Percentiles rank a stretch among this genome's conserved stretches.
Conservation (phyloP, 2,888 invertebrate genomes). For the Allolobophora icterica region DNA sequence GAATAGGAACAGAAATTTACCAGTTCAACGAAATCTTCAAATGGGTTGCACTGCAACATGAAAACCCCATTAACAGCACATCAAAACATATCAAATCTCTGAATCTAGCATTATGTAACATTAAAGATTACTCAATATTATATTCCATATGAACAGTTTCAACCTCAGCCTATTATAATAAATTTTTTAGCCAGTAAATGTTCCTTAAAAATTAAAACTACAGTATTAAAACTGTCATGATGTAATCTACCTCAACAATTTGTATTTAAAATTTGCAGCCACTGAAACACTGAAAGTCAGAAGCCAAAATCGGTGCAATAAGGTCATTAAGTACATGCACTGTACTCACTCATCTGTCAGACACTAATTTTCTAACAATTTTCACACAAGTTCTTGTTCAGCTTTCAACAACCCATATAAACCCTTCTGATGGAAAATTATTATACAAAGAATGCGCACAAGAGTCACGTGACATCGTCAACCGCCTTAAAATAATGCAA, state of each 20-base stretch:
- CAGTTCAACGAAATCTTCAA: no score
- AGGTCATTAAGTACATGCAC: slow-evolving; percentile 14
- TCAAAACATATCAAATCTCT: no score
- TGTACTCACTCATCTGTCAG: neutral
- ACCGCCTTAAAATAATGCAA: neutral
- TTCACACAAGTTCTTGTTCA: neutral
- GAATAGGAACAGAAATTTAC: no score
- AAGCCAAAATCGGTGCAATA: neutral
- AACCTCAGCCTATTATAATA: neutral
- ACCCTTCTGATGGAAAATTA: neutral
- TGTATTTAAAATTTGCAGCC: neutral
- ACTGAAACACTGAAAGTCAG: neutral
- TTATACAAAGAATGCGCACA: neutral
- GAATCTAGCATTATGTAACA: no score
- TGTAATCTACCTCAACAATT: neutral
- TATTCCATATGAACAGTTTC: no score
- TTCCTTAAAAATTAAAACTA: neutral
- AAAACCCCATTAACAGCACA: no score
- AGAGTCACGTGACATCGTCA: neutral
- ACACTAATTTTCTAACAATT: neutral
- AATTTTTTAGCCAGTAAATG: neutral
- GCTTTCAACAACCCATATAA: neutral
- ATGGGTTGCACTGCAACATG: no score
- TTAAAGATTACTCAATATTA: no score
- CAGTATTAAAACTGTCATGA: neutral